Conservation (phyloP, 2,797 vertebrate species). For the Ctenosaura bakeri region DNA sequence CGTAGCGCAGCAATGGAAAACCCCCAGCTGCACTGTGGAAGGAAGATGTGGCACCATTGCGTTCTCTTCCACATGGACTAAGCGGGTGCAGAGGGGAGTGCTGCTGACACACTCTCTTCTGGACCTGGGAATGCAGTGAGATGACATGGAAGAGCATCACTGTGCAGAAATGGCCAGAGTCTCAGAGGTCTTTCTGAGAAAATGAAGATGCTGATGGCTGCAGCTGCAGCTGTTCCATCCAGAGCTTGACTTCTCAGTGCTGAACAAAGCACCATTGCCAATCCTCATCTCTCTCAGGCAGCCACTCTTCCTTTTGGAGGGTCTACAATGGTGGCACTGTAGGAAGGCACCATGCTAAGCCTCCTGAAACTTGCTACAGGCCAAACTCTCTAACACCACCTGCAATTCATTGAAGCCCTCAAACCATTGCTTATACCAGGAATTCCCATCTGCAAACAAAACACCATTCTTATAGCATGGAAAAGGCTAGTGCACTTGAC, state of each 20-base stretch:
- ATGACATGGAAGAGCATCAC: too few relatives aligned
- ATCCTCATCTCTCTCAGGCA: too few relatives aligned
- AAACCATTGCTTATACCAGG: background rate
- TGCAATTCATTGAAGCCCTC: background rate
- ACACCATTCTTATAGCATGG: too few relatives aligned
- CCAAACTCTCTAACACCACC: too few relatives aligned
- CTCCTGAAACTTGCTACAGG: background rate
- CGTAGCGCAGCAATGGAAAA: too few relatives aligned
- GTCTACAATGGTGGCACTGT: background rate
- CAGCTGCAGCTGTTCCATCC: background rate
- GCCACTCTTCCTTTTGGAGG: background rate
- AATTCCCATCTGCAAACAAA: background rate
- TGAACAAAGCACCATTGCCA: background rate
- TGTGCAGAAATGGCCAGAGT: background rate
- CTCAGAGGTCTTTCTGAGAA: background rate
- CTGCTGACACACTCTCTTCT: too few relatives aligned
- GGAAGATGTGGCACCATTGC: too few relatives aligned
- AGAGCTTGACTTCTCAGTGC: too few relatives aligned
- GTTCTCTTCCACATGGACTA: too few relatives aligned
- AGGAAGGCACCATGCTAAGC: background rate
- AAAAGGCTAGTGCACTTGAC: background rate
- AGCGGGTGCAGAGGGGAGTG: too few relatives aligned
- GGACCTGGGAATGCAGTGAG: too few relatives aligned
- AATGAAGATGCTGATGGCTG: background rate
- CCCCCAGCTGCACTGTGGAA: too few relatives aligned